Conservation (phyloP, 2,113 vertebrate species). For the Eudyptes chrysolophus region DNA sequence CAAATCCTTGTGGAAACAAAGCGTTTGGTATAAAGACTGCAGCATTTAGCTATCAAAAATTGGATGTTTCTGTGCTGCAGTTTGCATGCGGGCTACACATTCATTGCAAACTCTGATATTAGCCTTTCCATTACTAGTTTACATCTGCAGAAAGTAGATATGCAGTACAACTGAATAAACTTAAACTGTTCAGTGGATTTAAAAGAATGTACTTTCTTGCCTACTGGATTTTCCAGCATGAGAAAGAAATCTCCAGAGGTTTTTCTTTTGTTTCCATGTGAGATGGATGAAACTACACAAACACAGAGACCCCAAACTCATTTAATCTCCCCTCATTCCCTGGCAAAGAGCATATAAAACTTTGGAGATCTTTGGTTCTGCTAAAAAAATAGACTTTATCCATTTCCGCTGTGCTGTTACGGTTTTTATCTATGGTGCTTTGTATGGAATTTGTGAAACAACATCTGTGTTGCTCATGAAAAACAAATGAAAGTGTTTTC, state of each 20-base stretch:
- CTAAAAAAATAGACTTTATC: not conserved
- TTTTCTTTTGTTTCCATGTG: not conserved
- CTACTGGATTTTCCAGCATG: slow-evolving; percentile 2
- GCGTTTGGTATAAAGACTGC: not conserved
- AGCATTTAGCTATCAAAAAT: not conserved
- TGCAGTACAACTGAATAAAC: not conserved
- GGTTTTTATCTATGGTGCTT: slow-evolving; percentile 60
- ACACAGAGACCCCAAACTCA: not conserved
- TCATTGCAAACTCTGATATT: not conserved
- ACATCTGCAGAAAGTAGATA: not conserved
- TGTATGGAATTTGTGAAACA: slow-evolving; percentile 29
- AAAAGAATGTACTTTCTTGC: not conserved
- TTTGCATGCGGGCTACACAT: not conserved
- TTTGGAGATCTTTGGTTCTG: slow-evolving; percentile 1
- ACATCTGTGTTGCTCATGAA: slow-evolving; percentile 57
- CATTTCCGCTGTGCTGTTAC: slow-evolving; percentile 17
- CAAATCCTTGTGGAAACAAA: not conserved
- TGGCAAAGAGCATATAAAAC: not conserved
- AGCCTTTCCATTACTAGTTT: not conserved
- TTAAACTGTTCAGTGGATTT: not conserved
- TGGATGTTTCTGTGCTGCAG: not conserved
- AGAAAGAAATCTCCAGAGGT: not conserved
- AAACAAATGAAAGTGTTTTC: slow-evolving; percentile 47
- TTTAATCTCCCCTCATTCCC: slow-evolving; percentile 9
- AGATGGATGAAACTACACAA: not conserved